Base-by-base conservation (phyloP, 2,888 invertebrate species). In the Cephus nigrinus region DNA sequence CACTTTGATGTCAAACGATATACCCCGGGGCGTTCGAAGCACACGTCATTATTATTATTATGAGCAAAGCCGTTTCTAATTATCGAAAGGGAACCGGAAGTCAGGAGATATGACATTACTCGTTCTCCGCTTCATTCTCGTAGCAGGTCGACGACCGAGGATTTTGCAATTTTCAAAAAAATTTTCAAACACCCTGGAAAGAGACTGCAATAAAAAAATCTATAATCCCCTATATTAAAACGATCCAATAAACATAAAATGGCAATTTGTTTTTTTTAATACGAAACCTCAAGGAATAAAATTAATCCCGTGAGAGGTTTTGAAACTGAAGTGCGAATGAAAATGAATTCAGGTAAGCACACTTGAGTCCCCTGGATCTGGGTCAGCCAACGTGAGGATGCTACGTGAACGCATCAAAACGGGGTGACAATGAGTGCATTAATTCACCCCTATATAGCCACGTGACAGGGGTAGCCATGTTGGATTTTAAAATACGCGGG, bases 401-500 rank as follows among this genome's bases (percentile, higher is more conserved):
- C 71, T 31, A 31, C 71, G 71, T 32, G 71, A 35, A 71, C 31
- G 71, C 12, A 32, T 71, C 30, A 74, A 55, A 68, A 76, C 69
- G 78, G 78, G 83, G 82, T 78, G 78, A 81, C 81, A 81, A 83
- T 85, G 84, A 87, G 84, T 86, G 86, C 82, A 85, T 87, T 83
- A 86, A 82, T 80, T 76, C 84, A 87, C 91, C 91, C 91, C 88
- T 89, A 88, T 88, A 74, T 74, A 83, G 91, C 86, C 91, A 91
- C 91, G 91, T 91, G 91, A 86, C 90, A 85, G 80, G 75, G 80
- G 81, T 84, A 80, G 84, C 86, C 86, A 86, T 85, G 83, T 83
- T 85, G 85, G 86, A 90, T 89, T 91, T 90, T 89, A 88, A 91
- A 91, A 88, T 85, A 84, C 85, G 85, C 88, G 86, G 85, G 85